These are phyloP conservation scores for Sorex araneus DNA, from an alignment of 2,113 vertebrate species.

Conservation along the genomic window DNA sequence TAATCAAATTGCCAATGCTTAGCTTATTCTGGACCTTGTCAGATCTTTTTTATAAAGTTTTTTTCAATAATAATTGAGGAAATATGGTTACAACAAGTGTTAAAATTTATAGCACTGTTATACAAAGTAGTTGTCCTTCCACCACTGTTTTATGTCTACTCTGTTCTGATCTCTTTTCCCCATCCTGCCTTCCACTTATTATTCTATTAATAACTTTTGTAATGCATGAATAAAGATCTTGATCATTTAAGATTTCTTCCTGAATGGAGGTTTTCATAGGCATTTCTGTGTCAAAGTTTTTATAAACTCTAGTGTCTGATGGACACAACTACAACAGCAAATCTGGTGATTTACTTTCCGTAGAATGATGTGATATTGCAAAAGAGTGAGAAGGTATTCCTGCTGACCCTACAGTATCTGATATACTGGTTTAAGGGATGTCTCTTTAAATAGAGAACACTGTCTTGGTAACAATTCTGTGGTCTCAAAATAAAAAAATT, in stretches of 20 bases:
- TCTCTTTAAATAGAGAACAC: neutral
- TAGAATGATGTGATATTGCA: constrained; percentile 62
- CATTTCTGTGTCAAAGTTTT: constrained; percentile 87
- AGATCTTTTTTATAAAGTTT: constrained; percentile 82
- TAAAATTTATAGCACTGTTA: no score
- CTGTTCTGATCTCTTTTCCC: no score
- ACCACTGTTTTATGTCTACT: no score
- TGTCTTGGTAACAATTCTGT: neutral
- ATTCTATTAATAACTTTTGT: no score
- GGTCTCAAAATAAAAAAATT: neutral
- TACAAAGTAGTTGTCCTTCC: no score
- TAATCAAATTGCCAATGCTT: constrained; percentile 21
- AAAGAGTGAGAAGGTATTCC: constrained; percentile 74
- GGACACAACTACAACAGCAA: constrained; percentile 69
- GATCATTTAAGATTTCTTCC: constrained; percentile 76
- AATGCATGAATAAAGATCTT: no score
- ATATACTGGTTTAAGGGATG: neutral
- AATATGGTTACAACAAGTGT: no score
- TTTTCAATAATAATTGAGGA: no score
- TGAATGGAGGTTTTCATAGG: constrained; percentile 80
- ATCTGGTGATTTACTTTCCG: constrained; percentile 44
- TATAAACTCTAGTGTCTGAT: constrained; percentile 85
- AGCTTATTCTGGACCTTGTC: constrained; percentile 86
- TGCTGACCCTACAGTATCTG: constrained; percentile 83
- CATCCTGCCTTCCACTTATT: no score